These are phyloP conservation scores for Melanotaenia trifasciata DNA, from an alignment of 2,797 vertebrate genomes.

Conservation along the genomic window DNA sequence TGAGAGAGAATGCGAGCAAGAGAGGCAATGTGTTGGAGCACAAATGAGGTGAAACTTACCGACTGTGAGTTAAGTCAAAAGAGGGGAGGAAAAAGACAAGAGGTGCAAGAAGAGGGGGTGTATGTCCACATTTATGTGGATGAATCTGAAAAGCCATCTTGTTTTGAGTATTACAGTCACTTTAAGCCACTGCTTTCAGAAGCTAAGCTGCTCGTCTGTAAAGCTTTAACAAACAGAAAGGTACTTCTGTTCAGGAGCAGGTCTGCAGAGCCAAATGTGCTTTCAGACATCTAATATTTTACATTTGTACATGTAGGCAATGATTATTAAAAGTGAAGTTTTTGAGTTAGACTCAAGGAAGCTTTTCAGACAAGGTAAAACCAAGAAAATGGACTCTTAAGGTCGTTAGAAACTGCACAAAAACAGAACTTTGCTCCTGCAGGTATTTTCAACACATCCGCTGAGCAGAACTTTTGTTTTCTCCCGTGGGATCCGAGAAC, in stretches of 20 bases:
- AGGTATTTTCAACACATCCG: too few relatives aligned
- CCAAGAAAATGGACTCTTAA: too few relatives aligned
- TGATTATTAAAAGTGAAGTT: too few relatives aligned
- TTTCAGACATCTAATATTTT: too few relatives aligned
- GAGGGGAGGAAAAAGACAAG: background rate
- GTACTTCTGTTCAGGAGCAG: background rate
- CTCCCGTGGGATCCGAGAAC: too few relatives aligned
- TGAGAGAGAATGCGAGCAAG: constrained; percentile 18
- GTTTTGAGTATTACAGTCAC: constrained; percentile 29
- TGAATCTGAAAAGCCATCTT: constrained; percentile 24
- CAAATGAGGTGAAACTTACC: constrained; percentile 43
- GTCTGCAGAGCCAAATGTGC: background rate
- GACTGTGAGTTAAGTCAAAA: constrained; percentile 11
- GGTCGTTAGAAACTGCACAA: too few relatives aligned
- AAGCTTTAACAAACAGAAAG: constrained; percentile 9
- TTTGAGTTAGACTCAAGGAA: too few relatives aligned
- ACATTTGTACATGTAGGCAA: too few relatives aligned
- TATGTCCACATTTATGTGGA: constrained; percentile 16
- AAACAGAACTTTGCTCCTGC: too few relatives aligned
- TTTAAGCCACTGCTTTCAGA: constrained; percentile 27
- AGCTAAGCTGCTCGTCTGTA: background rate
- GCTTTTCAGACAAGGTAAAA: too few relatives aligned
- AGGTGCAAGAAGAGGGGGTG: background rate
- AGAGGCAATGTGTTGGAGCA: constrained; percentile 15
- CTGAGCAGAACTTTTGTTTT: too few relatives aligned